These are phyloP conservation scores for Varanus salvator DNA, from an alignment of 2,113 vertebrate genomes.

Conservation along the genomic window DNA sequence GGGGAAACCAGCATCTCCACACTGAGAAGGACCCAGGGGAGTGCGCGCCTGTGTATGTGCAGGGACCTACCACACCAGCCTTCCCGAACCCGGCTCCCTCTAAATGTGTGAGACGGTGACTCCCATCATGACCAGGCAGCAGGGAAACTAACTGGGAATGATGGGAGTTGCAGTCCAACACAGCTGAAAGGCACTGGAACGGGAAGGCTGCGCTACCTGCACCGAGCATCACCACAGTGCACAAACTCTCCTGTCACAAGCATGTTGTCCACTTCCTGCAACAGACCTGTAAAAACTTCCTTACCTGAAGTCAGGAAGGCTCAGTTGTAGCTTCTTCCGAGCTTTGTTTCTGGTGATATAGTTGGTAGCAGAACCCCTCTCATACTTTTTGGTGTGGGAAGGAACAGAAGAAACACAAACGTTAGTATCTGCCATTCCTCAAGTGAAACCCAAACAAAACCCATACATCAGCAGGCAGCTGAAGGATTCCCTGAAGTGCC, in stretches of 20 bases:
- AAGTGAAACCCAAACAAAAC: neutral
- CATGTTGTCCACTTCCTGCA: no score
- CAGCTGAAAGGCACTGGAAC: no score
- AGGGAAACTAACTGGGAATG: no score
- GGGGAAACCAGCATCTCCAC: no score
- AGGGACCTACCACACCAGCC: neutral
- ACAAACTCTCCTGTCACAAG: neutral
- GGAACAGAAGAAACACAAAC: neutral
- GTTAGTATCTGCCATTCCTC: neutral
- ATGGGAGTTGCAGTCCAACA: no score
- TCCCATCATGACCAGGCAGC: no score
- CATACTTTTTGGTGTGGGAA: constrained; percentile 72
- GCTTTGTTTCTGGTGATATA: constrained; percentile 96
- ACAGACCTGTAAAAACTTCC: neutral
- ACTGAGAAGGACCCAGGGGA: neutral
- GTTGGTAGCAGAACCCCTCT: constrained; percentile 92
- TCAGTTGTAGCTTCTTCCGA: constrained; percentile 92
- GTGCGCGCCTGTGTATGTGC: neutral
- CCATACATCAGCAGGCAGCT: neutral
- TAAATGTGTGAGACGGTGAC: no score
- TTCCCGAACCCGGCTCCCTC: no score
- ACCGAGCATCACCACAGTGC: neutral
- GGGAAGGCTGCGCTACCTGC: neutral
- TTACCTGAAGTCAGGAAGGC: constrained; percentile 94
- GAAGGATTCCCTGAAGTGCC: neutral